Evolutionary conservation across 2,888 invertebrate species (phyloP), one percentile per base, ranked within the genome.

Genomic region (Hypolimnas misippus): DNA sequence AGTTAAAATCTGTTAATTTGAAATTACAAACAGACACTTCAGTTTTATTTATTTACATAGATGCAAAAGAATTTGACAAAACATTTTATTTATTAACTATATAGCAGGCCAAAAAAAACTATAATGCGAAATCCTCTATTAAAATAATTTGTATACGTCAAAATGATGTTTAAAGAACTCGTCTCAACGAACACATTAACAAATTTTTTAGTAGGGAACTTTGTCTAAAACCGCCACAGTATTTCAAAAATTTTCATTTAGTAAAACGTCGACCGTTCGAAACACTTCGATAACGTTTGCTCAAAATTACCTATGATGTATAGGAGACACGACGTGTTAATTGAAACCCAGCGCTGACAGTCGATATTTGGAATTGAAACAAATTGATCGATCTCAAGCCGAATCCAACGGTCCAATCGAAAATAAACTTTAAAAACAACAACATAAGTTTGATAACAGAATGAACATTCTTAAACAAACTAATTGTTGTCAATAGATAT

Each of bases 321-420:
- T 35, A 19, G 35, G 19, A 33, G n/a, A 14, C 5, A 52, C n/a
- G 38, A 50, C 14, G 38, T 54, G 53, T 57, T 40, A 50, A 63
- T 63, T 63, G 62, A 31, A 63, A 46, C 33, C 19, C 29, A 31
- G 16, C 44, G 21, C 19, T 53, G 57, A 53, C 53, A 62, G 49
- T 49, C 38, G 19, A 54, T 54, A 54, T 31, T 50, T 53, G 53
- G 46, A 63, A 63, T 63, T 58, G 57, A 58, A 49, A 54, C 49
- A 57, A 54, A 58, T 63, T 63, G 62, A 58, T 35, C 29, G 53
- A 49, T 17, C 31, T 25, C 25, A 3, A 2, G 7, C 14, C 19
- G 12, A n/a, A 19, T 19, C 21, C 3, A 1, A 12, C 19, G 17
- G 12, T 46, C 1, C 12, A 46, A 4, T 10, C n/a, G n/a, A 46